These are phyloP conservation scores for Rhimphoctona megacephalus DNA, from an alignment of 2,888 invertebrate genomes.

Conservation along the genomic window DNA sequence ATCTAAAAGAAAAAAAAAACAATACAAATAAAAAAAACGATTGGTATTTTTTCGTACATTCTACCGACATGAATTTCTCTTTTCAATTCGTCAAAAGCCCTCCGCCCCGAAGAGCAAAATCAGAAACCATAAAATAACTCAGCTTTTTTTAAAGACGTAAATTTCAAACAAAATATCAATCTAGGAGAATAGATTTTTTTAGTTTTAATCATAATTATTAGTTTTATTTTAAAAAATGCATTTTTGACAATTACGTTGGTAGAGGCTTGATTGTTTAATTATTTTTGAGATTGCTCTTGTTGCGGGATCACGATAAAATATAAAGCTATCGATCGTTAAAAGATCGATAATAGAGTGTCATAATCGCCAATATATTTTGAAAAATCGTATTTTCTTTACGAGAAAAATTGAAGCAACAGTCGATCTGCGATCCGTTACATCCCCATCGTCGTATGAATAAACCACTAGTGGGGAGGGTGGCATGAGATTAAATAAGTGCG, in stretches of 20 bases:
- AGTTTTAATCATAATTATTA: background rate
- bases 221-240: constrained; percentile 7
- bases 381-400: constrained; percentile 1
- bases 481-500: constrained; percentile 6
- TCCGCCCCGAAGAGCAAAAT: constrained; percentile 1
- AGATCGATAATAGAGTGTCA: constrained; percentile 22
- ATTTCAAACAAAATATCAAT: background rate
- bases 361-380: background rate
- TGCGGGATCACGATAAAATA: constrained; percentile 28
- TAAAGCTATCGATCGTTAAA: constrained; percentile 12
- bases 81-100: constrained; percentile 23
- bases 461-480: constrained; percentile 20
- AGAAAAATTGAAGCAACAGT: constrained; percentile 13
- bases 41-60: constrained; percentile 25
- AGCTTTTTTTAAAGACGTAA: background rate
- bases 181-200: background rate
- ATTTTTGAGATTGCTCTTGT: constrained; percentile 19
- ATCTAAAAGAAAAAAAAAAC: constrained; percentile 35
- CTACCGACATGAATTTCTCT: constrained; percentile 29
- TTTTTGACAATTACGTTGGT: background rate
- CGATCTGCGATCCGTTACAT: constrained; percentile 42
- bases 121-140: background rate
- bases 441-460: constrained; percentile 53
- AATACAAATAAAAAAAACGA: constrained; percentile 29
- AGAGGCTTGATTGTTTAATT: background rate